Percentiles rank a stretch among this genome's conserved stretches.
Evolutionary conservation across 2,797 vertebrate genomes (phyloP).

Genomic region (Pipistrellus kuhlii): DNA sequence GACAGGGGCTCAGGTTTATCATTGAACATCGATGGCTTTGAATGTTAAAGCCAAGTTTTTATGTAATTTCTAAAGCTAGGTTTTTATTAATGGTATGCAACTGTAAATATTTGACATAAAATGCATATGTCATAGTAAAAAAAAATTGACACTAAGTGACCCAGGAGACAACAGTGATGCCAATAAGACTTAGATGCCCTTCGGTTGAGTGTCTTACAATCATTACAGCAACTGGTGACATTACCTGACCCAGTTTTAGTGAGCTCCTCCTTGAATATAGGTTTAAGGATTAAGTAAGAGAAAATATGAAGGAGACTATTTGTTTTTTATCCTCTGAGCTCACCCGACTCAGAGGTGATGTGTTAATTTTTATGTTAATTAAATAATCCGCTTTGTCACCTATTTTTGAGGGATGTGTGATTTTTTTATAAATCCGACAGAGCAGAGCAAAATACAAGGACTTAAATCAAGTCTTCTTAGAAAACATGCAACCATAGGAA

Average conservation of each 20-base stretch:
- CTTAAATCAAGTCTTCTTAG: neutral
- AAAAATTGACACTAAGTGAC: neutral
- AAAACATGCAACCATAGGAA: neutral
- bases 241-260: neutral
- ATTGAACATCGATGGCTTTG: neutral
- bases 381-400: neutral
- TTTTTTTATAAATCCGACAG: neutral
- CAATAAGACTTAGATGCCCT: neutral
- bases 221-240: neutral
- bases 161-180: neutral
- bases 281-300: neutral
- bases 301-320: neutral
- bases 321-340: neutral
- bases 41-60: neutral
- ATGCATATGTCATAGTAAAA: neutral
- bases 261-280: neutral
- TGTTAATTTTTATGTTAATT: neutral
- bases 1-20: accelerated
- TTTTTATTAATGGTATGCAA: neutral
- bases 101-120: neutral
- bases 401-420: neutral
- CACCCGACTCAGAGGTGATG: neutral
- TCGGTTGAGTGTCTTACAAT: accelerated
- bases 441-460: neutral
- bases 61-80: neutral